These are phyloP conservation scores for Burhinus bistriatus DNA, from an alignment of 2,113 vertebrate species.

Conservation along the genomic window DNA sequence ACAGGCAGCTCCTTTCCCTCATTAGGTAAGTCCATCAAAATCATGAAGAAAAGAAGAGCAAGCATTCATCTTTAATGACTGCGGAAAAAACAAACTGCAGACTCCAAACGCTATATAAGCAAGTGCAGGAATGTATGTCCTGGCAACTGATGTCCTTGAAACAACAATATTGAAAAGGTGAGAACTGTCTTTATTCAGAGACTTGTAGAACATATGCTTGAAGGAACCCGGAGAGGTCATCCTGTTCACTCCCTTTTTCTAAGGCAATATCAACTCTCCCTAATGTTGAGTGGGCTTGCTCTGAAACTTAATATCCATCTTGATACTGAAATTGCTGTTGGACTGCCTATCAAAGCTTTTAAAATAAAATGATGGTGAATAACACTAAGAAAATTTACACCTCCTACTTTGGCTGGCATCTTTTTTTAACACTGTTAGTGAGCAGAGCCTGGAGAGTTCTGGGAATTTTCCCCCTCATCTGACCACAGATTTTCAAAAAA, in stretches of 20 bases:
- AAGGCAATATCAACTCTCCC: background rate
- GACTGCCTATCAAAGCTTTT: slow-evolving; percentile 56
- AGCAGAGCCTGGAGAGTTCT: slow-evolving; percentile 26
- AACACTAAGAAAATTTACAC: slow-evolving; percentile 50
- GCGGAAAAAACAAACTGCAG: background rate
- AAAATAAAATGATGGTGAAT: slow-evolving; percentile 54
- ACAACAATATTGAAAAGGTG: background rate
- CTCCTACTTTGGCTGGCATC: slow-evolving; percentile 56
- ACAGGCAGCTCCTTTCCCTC: background rate
- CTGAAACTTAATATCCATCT: slow-evolving; percentile 20
- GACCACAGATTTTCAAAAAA: slow-evolving; percentile 44
- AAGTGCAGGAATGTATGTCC: background rate
- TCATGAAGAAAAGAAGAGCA: background rate
- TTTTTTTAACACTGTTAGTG: slow-evolving; percentile 49
- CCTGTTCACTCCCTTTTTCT: background rate
- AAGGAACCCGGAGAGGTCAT: background rate
- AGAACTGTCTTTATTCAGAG: background rate
- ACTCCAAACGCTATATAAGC: accelerated
- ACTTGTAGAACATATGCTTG: background rate
- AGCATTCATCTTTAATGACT: background rate
- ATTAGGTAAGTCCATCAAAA: background rate
- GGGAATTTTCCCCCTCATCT: slow-evolving; percentile 27
- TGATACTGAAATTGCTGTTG: slow-evolving; percentile 21
- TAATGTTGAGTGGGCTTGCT: slow-evolving; percentile 33
- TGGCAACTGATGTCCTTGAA: background rate